A percentile compares a stretch with the other conserved stretches of the same genome.
Conservation (phyloP, 1,140 invertebrate genomes). For the Bombus fervidus region DNA sequence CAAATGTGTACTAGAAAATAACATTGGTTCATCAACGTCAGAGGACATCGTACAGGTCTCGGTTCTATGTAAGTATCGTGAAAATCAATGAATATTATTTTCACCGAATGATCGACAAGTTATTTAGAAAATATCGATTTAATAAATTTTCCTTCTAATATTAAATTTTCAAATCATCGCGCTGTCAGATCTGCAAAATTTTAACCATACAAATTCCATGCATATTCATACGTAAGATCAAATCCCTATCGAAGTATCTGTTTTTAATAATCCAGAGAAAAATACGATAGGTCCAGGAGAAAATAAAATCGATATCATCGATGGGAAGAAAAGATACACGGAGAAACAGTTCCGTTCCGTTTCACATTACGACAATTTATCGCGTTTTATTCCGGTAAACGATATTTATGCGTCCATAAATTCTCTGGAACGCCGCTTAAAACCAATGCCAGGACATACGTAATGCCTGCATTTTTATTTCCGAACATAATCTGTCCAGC, state of each 20-base stretch:
- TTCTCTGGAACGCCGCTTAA: conserved; percentile 6
- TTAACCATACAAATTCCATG: background rate
- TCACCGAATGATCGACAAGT: background rate
- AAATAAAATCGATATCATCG: conserved; percentile 1
- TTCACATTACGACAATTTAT: conserved; percentile 26
- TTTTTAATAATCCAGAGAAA: background rate
- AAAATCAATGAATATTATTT: conserved; percentile 30
- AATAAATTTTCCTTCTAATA: too few species aligned
- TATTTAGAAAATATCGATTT: background rate
- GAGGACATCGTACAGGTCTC: conserved; percentile 87
- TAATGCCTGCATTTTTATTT: background rate
- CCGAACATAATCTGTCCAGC: conserved; percentile 16
- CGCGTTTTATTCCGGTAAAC: conserved; percentile 24
- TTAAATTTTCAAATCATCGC: too few species aligned
- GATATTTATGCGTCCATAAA: conserved; percentile 35
- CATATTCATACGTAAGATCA: background rate
- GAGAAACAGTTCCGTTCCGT: conserved; percentile 20
- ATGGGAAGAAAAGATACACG: background rate
- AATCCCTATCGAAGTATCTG: background rate
- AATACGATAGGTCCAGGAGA: background rate
- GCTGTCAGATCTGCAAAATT: too few species aligned
- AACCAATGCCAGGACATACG: conserved; percentile 18
- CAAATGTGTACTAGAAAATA: conserved; percentile 90
- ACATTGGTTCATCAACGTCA: conserved; percentile 88
- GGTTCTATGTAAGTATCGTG: conserved; percentile 89